Conservation (phyloP, 2,888 invertebrate species). For the Amaurobius ferox region DNA sequence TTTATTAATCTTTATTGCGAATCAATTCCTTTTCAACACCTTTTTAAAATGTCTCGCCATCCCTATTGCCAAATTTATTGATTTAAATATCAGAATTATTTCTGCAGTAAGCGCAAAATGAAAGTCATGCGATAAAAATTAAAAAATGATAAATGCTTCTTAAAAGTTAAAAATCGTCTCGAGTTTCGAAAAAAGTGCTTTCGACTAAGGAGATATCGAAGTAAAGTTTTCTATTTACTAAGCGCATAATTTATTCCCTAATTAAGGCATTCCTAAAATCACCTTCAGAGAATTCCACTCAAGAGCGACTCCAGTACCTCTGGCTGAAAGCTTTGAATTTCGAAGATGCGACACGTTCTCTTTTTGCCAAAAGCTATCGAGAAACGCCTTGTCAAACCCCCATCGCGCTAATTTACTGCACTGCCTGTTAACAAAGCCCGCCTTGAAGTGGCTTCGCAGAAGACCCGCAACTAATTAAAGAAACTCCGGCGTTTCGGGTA, state of each 20-base stretch:
- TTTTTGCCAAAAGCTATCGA: not conserved
- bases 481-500: constrained; percentile 1
- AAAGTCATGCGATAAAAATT: too few relatives aligned
- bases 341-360: not conserved
- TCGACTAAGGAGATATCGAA: too few relatives aligned
- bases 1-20: too few relatives aligned
- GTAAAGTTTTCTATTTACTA: too few relatives aligned
- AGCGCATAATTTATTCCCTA: not conserved
- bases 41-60: too few relatives aligned
- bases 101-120: too few relatives aligned
- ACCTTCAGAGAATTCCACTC: not conserved
- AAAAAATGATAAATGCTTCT: too few relatives aligned
- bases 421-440: constrained; percentile 11
- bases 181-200: too few relatives aligned
- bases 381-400: not conserved
- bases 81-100: too few relatives aligned
- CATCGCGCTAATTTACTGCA: constrained; percentile 12
- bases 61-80: too few relatives aligned
- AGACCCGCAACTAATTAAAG: constrained; percentile 12
- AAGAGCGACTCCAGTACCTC: not conserved
- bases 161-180: too few relatives aligned
- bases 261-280: not conserved
- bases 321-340: not conserved
- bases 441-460: not conserved
- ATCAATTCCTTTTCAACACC: too few relatives aligned